phyloP scores from a whole-genome alignment of 2,113 vertebrate genomes.

The Larimichthys crocea region DNA sequence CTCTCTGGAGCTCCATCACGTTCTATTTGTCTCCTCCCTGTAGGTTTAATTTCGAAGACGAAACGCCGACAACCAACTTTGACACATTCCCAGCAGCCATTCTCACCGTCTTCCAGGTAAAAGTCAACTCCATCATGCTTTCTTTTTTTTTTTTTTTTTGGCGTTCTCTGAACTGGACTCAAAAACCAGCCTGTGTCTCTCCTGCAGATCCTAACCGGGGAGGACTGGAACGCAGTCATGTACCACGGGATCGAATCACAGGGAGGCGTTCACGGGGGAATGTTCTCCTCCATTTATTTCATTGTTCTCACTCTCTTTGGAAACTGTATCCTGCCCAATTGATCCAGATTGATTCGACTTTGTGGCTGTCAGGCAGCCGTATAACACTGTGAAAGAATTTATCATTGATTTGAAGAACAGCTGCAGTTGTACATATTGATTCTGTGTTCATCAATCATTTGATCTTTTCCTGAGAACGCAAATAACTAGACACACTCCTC shows the following conservation, averaged over 20 bases:
- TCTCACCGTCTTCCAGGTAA: slow-evolving; percentile 98
- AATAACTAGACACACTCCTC: slow-evolving; percentile 90
- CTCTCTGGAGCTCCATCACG: slow-evolving; percentile 17
- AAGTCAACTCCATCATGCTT: slow-evolving; percentile 32
- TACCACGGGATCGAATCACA: slow-evolving; percentile 96
- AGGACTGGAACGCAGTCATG: slow-evolving; percentile 98
- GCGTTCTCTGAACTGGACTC: not conserved
- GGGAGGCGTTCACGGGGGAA: slow-evolving; percentile 92
- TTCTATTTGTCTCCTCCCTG: slow-evolving; percentile 41
- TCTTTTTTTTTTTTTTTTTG: not conserved
- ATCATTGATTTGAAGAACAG: slow-evolving; percentile 27
- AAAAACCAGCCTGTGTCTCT: slow-evolving; percentile 18
- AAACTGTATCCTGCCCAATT: slow-evolving; percentile 94
- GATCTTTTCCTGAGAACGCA: slow-evolving; percentile 83
- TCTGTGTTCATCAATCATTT: slow-evolving; percentile 31
- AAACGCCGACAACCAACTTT: slow-evolving; percentile 97
- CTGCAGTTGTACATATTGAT: slow-evolving; percentile 32
- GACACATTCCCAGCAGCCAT: slow-evolving; percentile 98
- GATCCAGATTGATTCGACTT: not conserved
- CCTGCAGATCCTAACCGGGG: slow-evolving; percentile 92
- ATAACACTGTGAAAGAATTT: not conserved
- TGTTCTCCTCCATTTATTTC: slow-evolving; percentile 98
- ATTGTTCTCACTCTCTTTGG: slow-evolving; percentile 95
- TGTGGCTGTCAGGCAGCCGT: not conserved
- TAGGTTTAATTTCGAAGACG: slow-evolving; percentile 96